These are phyloP conservation scores for Cylas formicarius DNA, from an alignment of 1,140 invertebrate genomes.

Conservation along the genomic window DNA sequence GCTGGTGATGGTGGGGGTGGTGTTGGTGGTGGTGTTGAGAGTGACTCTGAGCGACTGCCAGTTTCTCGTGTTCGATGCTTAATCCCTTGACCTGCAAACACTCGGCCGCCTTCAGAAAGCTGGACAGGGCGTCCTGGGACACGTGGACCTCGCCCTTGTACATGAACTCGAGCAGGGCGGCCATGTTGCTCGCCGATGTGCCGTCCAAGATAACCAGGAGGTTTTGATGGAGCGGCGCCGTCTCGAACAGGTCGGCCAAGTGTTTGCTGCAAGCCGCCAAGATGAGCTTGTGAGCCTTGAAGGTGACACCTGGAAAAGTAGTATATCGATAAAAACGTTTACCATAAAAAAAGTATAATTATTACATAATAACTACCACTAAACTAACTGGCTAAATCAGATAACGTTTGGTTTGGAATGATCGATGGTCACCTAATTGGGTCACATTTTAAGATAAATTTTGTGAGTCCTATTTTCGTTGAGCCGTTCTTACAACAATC, in stretches of 20 bases:
- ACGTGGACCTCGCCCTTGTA: slow-evolving; percentile 89
- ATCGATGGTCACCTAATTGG: no score
- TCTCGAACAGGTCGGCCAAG: slow-evolving; percentile 86
- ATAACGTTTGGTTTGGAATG: no score
- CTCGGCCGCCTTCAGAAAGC: slow-evolving; percentile 84
- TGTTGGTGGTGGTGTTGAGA: slow-evolving; percentile 41
- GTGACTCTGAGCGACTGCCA: slow-evolving; percentile 61
- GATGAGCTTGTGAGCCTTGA: slow-evolving; percentile 81
- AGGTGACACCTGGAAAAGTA: slow-evolving; percentile 68
- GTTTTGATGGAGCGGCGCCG: slow-evolving; percentile 71
- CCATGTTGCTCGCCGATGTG: slow-evolving; percentile 80
- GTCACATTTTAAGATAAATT: no score
- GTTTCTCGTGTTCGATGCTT: slow-evolving; percentile 68
- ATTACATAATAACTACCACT: no score
- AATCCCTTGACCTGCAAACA: slow-evolving; percentile 77
- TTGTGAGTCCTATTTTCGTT: no score
- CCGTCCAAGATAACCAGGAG: slow-evolving; percentile 83
- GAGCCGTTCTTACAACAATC: no score
- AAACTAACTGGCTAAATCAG: no score
- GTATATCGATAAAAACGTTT: neutral
- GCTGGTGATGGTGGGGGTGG: slow-evolving; percentile 16
- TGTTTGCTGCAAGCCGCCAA: slow-evolving; percentile 90
- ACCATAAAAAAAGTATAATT: no score
- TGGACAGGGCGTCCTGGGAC: slow-evolving; percentile 79
- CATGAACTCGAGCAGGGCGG: slow-evolving; percentile 86